Percentiles rank a stretch among this genome's conserved stretches.
These are phyloP conservation scores for Pelobates fuscus DNA, from an alignment of 2,113 vertebrate genomes.

Conservation along the genomic window DNA sequence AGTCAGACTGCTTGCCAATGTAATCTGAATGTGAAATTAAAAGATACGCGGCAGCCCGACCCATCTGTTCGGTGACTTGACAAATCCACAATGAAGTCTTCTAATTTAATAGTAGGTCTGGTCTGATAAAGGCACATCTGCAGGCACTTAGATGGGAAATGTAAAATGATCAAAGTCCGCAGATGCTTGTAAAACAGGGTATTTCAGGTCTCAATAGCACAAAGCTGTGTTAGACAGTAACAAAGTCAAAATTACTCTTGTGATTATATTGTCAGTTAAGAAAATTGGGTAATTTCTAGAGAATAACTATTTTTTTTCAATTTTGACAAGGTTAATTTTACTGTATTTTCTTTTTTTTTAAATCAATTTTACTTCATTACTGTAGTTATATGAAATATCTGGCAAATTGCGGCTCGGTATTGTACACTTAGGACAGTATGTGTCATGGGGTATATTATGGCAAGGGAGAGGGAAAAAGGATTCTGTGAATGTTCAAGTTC, in stretches of 20 bases:
- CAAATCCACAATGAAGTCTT: slow-evolving; percentile 50
- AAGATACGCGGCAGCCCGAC: slow-evolving; percentile 45
- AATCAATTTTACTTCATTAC: not conserved
- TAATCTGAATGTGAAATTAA: slow-evolving; percentile 51
- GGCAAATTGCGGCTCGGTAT: not conserved
- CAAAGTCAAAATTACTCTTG: slow-evolving; percentile 41
- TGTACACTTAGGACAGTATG: not conserved
- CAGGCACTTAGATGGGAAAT: slow-evolving; percentile 48
- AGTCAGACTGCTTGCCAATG: slow-evolving; percentile 50
- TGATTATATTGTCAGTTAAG: slow-evolving; percentile 35
- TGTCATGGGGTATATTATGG: too few species aligned
- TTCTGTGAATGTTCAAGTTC: too few species aligned
- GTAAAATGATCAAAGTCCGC: slow-evolving; percentile 46
- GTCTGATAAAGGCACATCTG: slow-evolving; percentile 55
- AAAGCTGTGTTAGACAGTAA: slow-evolving; percentile 47
- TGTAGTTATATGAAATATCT: not conserved
- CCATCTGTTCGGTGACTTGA: slow-evolving; percentile 52
- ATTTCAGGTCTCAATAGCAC: slow-evolving; percentile 46
- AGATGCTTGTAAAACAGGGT: slow-evolving; percentile 50
- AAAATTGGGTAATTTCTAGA: slow-evolving; percentile 38
- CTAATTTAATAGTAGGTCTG: slow-evolving; percentile 53
- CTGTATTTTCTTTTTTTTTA: slow-evolving; percentile 1
- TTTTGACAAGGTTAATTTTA: not conserved
- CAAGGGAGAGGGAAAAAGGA: too few species aligned
- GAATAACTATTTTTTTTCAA: slow-evolving; percentile 5